phyloP scores from a whole-genome alignment of 2,113 vertebrate species.

The Hystrix brachyura region DNA sequence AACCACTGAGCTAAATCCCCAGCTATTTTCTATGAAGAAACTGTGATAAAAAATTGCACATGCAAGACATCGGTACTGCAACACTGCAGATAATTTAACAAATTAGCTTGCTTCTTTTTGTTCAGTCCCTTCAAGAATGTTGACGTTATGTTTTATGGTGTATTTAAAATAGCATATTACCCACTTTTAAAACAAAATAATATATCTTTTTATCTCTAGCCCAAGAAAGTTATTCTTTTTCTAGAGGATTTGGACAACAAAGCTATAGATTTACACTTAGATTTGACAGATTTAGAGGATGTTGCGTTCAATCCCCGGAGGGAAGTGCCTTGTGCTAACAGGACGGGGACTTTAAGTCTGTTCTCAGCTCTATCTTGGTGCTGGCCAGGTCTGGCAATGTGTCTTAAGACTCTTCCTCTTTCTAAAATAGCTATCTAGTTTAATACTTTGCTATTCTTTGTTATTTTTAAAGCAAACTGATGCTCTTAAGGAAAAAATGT shows the following conservation, averaged over 20 bases:
- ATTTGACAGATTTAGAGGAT: not conserved
- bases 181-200: not conserved
- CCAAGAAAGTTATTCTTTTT: slow-evolving; percentile 34
- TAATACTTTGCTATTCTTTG: not conserved
- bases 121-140: not conserved
- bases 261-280: not conserved
- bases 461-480: not conserved
- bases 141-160: not conserved
- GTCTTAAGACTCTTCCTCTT: not conserved
- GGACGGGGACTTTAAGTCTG: not conserved
- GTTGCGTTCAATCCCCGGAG: not conserved
- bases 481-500: not conserved
- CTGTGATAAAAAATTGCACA: not conserved
- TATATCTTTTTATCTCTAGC: not conserved
- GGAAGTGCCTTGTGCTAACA: not conserved
- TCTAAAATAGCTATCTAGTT: not conserved
- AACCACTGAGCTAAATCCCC: no score
- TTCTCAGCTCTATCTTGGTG: not conserved
- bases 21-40: not conserved
- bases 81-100: slow-evolving; percentile 32
- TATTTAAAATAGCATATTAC: not conserved
- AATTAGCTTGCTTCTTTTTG: not conserved
- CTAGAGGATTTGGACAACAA: not conserved
- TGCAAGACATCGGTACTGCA: not conserved
- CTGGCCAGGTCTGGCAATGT: not conserved